A percentile compares a stretch with the other conserved stretches of the same genome.
These are phyloP conservation scores for Forficula auricularia DNA, from an alignment of 1,140 invertebrate species.

Conservation along the genomic window DNA sequence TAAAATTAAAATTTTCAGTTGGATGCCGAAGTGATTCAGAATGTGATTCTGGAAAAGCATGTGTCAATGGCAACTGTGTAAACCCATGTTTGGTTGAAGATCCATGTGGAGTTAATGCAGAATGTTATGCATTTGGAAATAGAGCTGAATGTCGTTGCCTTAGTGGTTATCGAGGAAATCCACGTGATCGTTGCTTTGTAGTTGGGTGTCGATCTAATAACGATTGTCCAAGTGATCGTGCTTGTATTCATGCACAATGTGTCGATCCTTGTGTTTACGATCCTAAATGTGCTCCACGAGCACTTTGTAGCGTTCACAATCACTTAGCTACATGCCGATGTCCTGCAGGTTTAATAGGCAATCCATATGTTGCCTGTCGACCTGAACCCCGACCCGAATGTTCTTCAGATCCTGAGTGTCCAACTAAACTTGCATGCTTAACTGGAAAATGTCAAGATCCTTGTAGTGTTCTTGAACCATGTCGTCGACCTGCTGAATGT, in stretches of 20 bases:
- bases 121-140: slow-evolving; percentile 61
- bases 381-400: slow-evolving; percentile 56
- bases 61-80: slow-evolving; percentile 66
- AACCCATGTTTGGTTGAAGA: slow-evolving; percentile 62
- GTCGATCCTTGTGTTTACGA: slow-evolving; percentile 65
- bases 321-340: slow-evolving; percentile 72
- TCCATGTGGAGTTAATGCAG: slow-evolving; percentile 65
- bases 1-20: slow-evolving; percentile 22
- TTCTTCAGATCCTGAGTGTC: slow-evolving; percentile 61
- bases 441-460: slow-evolving; percentile 64
- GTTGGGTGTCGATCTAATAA: slow-evolving; percentile 76
- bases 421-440: slow-evolving; percentile 59
- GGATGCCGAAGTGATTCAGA: slow-evolving; percentile 63
- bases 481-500: slow-evolving; percentile 58
- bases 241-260: slow-evolving; percentile 72
- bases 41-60: slow-evolving; percentile 60
- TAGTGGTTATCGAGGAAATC: slow-evolving; percentile 63
- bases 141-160: slow-evolving; percentile 59
- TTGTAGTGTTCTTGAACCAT: slow-evolving; percentile 58
- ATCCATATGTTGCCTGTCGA: slow-evolving; percentile 63
- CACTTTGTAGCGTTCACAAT: slow-evolving; percentile 62
- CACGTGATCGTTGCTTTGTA: slow-evolving; percentile 51
- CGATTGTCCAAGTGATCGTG: slow-evolving; percentile 67
- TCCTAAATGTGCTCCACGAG: slow-evolving; percentile 55
- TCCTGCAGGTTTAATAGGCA: slow-evolving; percentile 45